Evolutionary conservation across 2,888 invertebrate species (phyloP).

Genomic region (Polydrusus pterygomalis): DNA sequence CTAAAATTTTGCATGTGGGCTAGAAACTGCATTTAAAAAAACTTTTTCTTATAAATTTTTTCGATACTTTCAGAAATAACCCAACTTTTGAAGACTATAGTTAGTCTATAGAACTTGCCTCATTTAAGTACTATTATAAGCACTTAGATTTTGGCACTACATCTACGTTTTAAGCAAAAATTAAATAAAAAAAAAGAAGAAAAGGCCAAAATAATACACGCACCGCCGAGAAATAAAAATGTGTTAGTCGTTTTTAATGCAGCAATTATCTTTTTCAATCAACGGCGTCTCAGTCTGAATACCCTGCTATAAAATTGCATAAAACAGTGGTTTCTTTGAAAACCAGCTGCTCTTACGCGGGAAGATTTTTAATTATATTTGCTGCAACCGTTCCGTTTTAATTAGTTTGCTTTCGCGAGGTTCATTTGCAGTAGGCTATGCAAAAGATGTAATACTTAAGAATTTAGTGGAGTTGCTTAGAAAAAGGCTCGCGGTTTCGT

Average conservation of each 20-base stretch:
- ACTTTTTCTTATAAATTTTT: no score
- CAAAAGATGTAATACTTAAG: no score
- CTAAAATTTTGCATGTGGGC: no score
- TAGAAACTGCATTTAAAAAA: no score
- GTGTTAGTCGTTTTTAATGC: not conserved
- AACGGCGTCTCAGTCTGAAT: slow-evolving; percentile 9
- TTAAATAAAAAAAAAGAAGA: not conserved
- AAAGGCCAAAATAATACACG: not conserved
- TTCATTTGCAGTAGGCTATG: not conserved
- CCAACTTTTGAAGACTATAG: no score
- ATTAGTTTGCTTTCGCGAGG: slow-evolving; percentile 4
- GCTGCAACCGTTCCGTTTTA: not conserved
- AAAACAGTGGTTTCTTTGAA: slow-evolving; percentile 31
- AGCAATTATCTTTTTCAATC: slow-evolving; percentile 12
- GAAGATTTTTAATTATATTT: slow-evolving; percentile 24
- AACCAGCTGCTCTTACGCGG: slow-evolving; percentile 10
- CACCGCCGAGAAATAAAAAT: not conserved
- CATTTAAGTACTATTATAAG: no score
- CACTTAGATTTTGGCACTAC: no score
- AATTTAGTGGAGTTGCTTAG: no score
- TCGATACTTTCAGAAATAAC: no score
- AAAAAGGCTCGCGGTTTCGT: no score
- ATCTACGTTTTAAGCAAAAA: no score
- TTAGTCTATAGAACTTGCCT: no score
- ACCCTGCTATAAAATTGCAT: not conserved